These are phyloP conservation scores for Heliconius sara DNA, from an alignment of 2,888 invertebrate genomes.

Conservation along the genomic window DNA sequence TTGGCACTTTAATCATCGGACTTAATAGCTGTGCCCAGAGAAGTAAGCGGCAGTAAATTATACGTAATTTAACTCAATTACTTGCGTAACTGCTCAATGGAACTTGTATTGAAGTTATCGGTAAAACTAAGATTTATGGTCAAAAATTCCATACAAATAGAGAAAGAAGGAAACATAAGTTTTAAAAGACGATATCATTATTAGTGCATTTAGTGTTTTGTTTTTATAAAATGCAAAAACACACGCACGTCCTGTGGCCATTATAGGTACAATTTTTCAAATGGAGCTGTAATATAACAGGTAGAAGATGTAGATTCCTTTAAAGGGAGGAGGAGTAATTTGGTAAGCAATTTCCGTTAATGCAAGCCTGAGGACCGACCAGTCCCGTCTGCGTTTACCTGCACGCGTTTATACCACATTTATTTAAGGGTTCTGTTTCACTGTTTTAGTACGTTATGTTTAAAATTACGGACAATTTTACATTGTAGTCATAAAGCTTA, in stretches of 20 bases:
- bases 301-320: conserved; percentile 52
- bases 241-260: conserved; percentile 56
- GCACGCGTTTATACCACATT: conserved; percentile 60
- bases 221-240: conserved; percentile 60
- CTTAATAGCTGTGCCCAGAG: conserved; percentile 28
- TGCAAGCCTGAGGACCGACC: conserved; percentile 64
- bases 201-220: conserved; percentile 55
- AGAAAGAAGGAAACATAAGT: conserved; percentile 31
- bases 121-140: conserved; percentile 4
- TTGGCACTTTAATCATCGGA: conserved; percentile 39
- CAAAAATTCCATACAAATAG: neutral
- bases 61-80: conserved; percentile 37
- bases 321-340: conserved; percentile 58
- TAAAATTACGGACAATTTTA: neutral
- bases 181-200: conserved; percentile 28
- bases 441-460: neutral
- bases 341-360: conserved; percentile 70
- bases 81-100: conserved; percentile 30
- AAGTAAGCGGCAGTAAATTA: conserved; percentile 42
- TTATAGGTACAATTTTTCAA: conserved; percentile 11
- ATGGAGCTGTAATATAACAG: conserved; percentile 35
- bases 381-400: conserved; percentile 69
- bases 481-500: neutral
- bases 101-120: conserved; percentile 9
- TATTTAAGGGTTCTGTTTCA: conserved; percentile 41